Conservation (phyloP, 1,140 invertebrate species). For the Rhysida immarginata region DNA sequence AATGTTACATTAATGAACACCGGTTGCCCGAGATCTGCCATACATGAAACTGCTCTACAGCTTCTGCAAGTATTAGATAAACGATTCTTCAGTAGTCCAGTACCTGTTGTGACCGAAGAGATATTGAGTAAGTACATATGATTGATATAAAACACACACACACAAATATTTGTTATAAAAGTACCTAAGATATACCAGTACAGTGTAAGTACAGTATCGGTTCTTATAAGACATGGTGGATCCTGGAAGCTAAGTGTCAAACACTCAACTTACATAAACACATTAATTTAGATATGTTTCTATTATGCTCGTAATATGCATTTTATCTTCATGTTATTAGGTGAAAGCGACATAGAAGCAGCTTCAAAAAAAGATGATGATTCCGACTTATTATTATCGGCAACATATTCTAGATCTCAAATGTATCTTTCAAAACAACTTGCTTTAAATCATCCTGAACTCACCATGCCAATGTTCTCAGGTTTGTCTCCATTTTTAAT, state of each 20-base stretch:
- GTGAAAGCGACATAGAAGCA: too few species aligned
- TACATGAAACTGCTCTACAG: constrained; percentile 84
- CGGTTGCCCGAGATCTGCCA: constrained; percentile 73
- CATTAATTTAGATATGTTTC: too few species aligned
- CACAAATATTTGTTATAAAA: too few species aligned
- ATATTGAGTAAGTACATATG: background rate
- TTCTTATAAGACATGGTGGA: too few species aligned
- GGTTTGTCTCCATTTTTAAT: too few species aligned
- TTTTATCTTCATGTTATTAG: too few species aligned
- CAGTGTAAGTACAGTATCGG: too few species aligned
- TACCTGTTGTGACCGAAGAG: constrained; percentile 36
- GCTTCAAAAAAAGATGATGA: constrained; percentile 32
- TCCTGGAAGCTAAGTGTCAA: too few species aligned
- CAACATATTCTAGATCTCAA: constrained; percentile 80
- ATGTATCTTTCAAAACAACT: constrained; percentile 79
- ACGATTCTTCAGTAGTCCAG: constrained; percentile 76
- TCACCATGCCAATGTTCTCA: constrained; percentile 98
- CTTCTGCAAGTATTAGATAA: constrained; percentile 86
- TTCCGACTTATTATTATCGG: constrained; percentile 64
- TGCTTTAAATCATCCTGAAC: constrained; percentile 81
- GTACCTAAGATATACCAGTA: too few species aligned
- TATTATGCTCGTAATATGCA: too few species aligned
- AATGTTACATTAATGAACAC: constrained; percentile 93
- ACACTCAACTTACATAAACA: too few species aligned
- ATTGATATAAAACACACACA: too few species aligned